phyloP scores from a whole-genome alignment of 2,888 invertebrate genomes.

The Diplolepis rosae region DNA sequence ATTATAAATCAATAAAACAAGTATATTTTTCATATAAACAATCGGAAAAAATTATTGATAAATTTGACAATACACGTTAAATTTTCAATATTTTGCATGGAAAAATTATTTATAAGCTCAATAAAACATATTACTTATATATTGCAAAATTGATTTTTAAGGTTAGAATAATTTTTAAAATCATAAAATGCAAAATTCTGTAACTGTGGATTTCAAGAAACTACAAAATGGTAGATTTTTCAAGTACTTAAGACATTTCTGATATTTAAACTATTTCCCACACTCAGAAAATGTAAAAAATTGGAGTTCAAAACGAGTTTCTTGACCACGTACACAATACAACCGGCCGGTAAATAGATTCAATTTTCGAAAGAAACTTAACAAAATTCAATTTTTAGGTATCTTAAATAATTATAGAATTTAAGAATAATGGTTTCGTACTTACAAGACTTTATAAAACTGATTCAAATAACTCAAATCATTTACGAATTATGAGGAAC shows the following conservation, averaged over 20 bases:
- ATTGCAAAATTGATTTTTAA: not conserved
- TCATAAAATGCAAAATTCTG: not conserved
- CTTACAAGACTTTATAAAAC: not conserved
- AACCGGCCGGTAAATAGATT: constrained; percentile 59
- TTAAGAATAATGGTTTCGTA: not conserved
- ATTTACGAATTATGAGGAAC: constrained; percentile 11
- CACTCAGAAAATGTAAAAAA: not conserved
- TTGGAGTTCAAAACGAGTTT: not conserved
- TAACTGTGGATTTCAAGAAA: not conserved
- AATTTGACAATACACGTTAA: no score
- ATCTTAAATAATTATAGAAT: not conserved
- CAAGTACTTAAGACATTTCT: not conserved
- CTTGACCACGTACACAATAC: constrained; percentile 67
- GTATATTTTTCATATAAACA: no score
- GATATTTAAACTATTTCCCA: not conserved
- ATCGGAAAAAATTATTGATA: no score
- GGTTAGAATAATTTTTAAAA: not conserved
- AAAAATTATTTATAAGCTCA: no score
- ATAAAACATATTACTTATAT: not conserved
- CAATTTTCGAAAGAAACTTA: not conserved
- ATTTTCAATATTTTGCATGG: no score
- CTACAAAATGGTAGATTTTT: not conserved
- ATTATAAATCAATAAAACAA: no score
- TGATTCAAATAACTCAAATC: constrained; percentile 18
- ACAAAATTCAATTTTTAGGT: not conserved